These are phyloP conservation scores for Strix uralensis DNA, from an alignment of 2,113 vertebrate species.

Conservation along the genomic window DNA sequence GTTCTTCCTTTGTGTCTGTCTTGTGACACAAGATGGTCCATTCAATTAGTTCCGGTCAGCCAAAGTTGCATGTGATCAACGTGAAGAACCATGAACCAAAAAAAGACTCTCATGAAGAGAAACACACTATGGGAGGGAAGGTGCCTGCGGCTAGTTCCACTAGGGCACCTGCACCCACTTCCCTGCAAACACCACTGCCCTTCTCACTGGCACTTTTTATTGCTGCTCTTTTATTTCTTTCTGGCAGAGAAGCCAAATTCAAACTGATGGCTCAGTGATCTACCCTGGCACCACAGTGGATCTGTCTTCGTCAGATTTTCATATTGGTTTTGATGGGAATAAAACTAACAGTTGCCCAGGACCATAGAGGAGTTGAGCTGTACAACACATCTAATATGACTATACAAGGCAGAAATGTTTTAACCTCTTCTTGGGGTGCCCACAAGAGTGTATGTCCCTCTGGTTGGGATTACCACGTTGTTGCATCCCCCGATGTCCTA, in stretches of 20 bases:
- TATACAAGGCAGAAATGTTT: background rate
- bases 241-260: background rate
- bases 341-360: background rate
- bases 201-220: background rate
- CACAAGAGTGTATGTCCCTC: background rate
- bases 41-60: background rate
- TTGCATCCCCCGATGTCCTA: accelerated
- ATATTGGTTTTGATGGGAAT: background rate
- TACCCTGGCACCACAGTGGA: background rate
- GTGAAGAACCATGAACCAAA: background rate
- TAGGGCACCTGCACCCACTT: background rate
- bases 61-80: background rate
- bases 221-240: background rate
- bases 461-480: background rate
- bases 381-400: background rate
- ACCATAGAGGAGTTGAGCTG: background rate
- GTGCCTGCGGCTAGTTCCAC: background rate
- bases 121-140: background rate
- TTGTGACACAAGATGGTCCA: background rate
- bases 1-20: background rate
- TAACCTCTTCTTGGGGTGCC: background rate
- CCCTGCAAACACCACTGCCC: background rate
- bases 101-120: background rate
- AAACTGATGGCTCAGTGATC: background rate
- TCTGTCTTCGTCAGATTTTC: background rate